Evolutionary conservation across 2,797 vertebrate species (phyloP).

Genomic region (Psittacula echo): DNA sequence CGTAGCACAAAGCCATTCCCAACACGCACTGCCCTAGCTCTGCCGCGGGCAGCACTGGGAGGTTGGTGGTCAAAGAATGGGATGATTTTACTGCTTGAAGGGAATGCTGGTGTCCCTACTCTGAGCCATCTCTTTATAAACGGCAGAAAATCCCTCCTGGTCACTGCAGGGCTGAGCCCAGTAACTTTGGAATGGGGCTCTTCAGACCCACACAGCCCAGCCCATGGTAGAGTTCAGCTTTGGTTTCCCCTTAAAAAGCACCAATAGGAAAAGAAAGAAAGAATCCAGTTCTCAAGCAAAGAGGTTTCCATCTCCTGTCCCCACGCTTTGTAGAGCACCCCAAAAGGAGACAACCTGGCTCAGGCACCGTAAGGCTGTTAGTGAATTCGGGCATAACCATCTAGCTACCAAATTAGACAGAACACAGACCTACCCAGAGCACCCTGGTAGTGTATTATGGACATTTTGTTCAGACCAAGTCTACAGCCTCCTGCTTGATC

Average conservation of each 20-base stretch:
- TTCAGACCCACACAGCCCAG: neutral
- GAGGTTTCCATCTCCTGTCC: neutral
- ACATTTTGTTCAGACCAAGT: neutral
- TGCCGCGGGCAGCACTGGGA: neutral
- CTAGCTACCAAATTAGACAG: neutral
- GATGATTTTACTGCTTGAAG: neutral
- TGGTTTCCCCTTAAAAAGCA: neutral
- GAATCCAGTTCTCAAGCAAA: neutral
- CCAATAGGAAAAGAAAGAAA: neutral
- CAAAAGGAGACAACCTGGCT: neutral
- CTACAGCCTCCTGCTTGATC: constrained; percentile 10
- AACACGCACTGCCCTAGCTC: neutral
- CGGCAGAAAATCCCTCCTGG: neutral
- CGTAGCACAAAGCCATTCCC: neutral
- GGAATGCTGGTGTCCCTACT: neutral
- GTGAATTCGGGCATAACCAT: neutral
- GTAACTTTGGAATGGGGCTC: accelerated
- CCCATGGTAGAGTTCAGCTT: neutral
- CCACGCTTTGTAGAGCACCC: accelerated
- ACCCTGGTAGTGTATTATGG: neutral
- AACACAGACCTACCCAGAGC: neutral
- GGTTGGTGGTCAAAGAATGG: neutral
- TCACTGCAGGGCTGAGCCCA: neutral
- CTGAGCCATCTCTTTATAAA: neutral
- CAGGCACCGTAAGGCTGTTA: neutral